Conservation (phyloP, 2,113 vertebrate species). For the Prunella fulvescens region DNA sequence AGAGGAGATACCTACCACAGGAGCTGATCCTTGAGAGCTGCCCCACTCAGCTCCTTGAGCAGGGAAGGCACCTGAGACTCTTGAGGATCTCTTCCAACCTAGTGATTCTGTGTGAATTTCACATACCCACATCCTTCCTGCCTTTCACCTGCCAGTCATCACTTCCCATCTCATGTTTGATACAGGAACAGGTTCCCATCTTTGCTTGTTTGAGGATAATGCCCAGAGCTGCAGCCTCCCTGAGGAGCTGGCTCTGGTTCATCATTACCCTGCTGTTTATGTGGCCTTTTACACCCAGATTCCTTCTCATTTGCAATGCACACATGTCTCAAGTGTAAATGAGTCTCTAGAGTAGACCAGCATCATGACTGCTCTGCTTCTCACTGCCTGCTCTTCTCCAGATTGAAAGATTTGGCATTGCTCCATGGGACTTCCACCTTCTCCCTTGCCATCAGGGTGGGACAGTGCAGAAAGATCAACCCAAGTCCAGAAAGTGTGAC, state of each 20-base stretch:
- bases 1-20: neutral
- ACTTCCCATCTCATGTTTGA: neutral
- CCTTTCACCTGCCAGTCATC: neutral
- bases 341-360: neutral
- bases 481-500: neutral
- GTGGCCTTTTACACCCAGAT: neutral
- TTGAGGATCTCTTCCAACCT: neutral
- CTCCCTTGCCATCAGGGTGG: neutral
- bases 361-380: neutral
- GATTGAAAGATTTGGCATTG: neutral
- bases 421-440: neutral
- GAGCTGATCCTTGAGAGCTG: neutral
- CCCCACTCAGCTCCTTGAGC: neutral
- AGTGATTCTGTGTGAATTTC: neutral
- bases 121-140: neutral
- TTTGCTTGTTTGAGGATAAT: neutral
- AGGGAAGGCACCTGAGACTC: neutral
- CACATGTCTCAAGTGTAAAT: neutral
- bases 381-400: neutral
- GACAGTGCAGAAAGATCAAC: neutral
- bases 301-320: fast-evolving
- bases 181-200: neutral
- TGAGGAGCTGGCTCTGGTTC: neutral
- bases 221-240: fast-evolving
- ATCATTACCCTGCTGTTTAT: neutral